Base-by-base conservation (phyloP, 2,888 invertebrate genomes). In the Autographa gamma region DNA sequence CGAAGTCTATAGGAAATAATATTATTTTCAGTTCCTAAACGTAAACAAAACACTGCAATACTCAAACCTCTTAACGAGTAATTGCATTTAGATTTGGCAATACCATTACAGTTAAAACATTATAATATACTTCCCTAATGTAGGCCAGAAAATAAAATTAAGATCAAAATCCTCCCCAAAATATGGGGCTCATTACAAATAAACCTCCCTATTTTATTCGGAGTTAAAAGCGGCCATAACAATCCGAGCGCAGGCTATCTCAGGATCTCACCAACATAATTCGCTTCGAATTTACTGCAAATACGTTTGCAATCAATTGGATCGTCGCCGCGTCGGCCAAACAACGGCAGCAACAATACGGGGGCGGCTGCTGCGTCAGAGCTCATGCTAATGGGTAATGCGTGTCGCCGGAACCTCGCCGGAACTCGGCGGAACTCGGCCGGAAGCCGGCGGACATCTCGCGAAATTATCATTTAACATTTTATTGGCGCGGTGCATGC, bases 381-480 rank as follows among this genome's bases (percentile, higher is more conserved):
- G 84, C 80, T 16, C 91, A 90, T 93, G 91, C 93, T 95, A 95
- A 95, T 95, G 94, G 95, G 92, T 91, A 92, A 93, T 93, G 94
- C 94, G 92, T 94, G 95, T 95, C 90, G 86, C 92, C 92, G 95
- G 95, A 95, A 93, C 89, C 88, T 86, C 88, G 85, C 85, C 77
- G n/a, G n/a, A n/a, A n/a, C n/a, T n/a, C n/a, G n/a, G n/a, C n/a
- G n/a, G n/a, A n/a, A n/a, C n/a, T n/a, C n/a, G n/a, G n/a, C 88
- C 91, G 93, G 94, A 93, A 92, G 90, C 90, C 86, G 88, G 89
- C 89, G 92, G 91, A 92, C 93, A 92, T 92, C 93, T 91, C 90
- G 93, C 92, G 90, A 83, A 82, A 92, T 94, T 93, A 93, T 94
- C 95, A 94, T 94, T 94, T 92, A 93, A 89, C 91, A 91, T 93